Base-by-base conservation (phyloP, 2,888 invertebrate species). In the Drosophila glabriapex region DNA sequence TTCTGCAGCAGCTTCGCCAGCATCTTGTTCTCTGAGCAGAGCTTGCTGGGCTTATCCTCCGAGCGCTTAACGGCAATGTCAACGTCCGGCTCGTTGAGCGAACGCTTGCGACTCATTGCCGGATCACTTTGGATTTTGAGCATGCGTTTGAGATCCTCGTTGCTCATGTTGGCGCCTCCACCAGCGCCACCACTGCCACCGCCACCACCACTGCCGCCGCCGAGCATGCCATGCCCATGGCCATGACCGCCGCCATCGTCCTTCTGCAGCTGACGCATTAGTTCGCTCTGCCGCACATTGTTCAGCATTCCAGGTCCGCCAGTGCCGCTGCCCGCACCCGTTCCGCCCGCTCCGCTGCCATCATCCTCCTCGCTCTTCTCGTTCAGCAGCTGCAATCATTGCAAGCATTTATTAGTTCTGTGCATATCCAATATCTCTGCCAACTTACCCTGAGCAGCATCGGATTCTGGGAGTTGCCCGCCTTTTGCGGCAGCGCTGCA, bases 1-100 rank as follows among this genome's bases (percentile, higher is more conserved):
- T 96, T 96, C 63, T 97, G 97, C 91, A 98, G 94, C 85, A 98
- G 93, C 52, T 96, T 96, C 46, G 97, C 97, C 82, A 98, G 94
- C 96, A 98, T 97, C 92, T 96, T 96, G 93, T 98, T 98, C 92
- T 96, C 96, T 93, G 97, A 96, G 93, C 97, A 97, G 60, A 98
- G 94, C 80, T 96, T 95, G 85, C 96, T 97, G 64, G 94, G 94
- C 31, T 92, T 92, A 65, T 93, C 92, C 73, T 93, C 94, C 10
- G 91, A 89, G 4, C 93, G 90, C 68, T 93, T 94, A 22, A 93
- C 92, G 43, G 91, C 85, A 41, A 92, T 89, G 28, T 93, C 94
- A 69, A 95, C 94, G 77, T 95, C 95, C 4, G 94, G 94, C 73
- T 96, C 96, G 72, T 96, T 95, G 41, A 94, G 94, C 2, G 95